Evolutionary conservation across 2,888 invertebrate genomes (phyloP).

Genomic region (Gisinianus flammeolus): DNA sequence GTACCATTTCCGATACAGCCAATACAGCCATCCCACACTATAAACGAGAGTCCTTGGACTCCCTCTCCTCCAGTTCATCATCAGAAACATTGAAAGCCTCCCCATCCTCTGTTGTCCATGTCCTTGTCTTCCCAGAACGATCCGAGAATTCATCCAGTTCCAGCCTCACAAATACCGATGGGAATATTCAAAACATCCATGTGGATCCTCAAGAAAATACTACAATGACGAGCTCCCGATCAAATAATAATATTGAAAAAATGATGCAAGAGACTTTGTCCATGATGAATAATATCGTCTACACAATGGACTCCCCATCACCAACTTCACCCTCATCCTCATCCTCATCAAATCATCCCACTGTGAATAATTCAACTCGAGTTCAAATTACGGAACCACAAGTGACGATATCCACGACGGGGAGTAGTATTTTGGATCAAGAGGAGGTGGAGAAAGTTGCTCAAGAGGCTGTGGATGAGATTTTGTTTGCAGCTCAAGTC

Average conservation of each 20-base stretch:
- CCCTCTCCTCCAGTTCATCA: conserved; percentile 51
- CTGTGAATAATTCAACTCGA: too few species aligned
- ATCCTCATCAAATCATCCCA: background rate
- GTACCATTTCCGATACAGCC: conserved; percentile 67
- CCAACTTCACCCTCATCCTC: background rate
- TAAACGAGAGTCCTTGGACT: conserved; percentile 38
- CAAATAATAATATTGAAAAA: conserved; percentile 47
- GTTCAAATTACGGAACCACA: conserved; percentile 20
- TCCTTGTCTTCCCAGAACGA: conserved; percentile 16
- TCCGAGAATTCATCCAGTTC: background rate
- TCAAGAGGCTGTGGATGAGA: conserved; percentile 51
- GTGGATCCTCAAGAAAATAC: background rate
- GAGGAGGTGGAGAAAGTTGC: conserved; percentile 51
- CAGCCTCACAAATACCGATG: conserved; percentile 5
- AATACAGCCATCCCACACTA: conserved; percentile 40
- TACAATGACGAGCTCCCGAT: background rate
- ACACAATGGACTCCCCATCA: conserved; percentile 48
- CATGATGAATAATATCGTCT: conserved; percentile 54
- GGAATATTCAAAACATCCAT: background rate
- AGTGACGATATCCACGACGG: conserved; percentile 48
- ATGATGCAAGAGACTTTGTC: conserved; percentile 55
- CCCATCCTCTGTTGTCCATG: conserved; percentile 52
- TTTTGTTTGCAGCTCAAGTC: conserved; percentile 23
- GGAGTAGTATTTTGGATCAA: conserved; percentile 40
- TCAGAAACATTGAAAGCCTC: conserved; percentile 54